Evolutionary conservation across 2,888 invertebrate genomes (phyloP).

Genomic region (Cerastis leucographa): DNA sequence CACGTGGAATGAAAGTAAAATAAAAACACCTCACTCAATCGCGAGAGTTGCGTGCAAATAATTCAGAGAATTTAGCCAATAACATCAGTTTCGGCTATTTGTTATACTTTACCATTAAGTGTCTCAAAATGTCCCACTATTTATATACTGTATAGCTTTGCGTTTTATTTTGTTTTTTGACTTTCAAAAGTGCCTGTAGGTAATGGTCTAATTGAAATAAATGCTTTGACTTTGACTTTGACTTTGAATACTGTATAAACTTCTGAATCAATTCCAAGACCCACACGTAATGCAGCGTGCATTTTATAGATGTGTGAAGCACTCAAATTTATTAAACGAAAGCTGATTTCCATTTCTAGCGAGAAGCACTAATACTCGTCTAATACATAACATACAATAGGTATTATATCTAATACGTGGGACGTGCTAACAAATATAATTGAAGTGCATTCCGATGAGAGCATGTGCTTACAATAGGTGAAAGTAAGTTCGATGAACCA

Average conservation of each 20-base stretch:
- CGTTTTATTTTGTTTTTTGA: no score
- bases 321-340: constrained; percentile 43
- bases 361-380: constrained; percentile 47
- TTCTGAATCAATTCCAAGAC: constrained; percentile 25
- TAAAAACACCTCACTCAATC: constrained; percentile 45
- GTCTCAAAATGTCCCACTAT: constrained; percentile 11
- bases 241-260: neutral
- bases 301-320: constrained; percentile 19
- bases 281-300: neutral
- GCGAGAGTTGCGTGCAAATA: constrained; percentile 61
- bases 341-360: constrained; percentile 64
- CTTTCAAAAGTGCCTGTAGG: no score
- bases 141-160: no score
- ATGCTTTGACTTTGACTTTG: no score
- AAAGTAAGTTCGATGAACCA: constrained; percentile 90
- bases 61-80: constrained; percentile 67
- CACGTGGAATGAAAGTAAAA: constrained; percentile 68
- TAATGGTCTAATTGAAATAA: no score
- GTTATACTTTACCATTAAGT: constrained; percentile 26
- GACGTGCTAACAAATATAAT: constrained; percentile 84
- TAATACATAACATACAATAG: constrained; percentile 68
- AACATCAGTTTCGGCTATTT: constrained; percentile 49
- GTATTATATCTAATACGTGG: constrained; percentile 76
- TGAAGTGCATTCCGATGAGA: constrained; percentile 87
- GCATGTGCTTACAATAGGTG: constrained; percentile 86